Conservation (phyloP, 2,888 invertebrate genomes). For the Ormyrus labotus region DNA sequence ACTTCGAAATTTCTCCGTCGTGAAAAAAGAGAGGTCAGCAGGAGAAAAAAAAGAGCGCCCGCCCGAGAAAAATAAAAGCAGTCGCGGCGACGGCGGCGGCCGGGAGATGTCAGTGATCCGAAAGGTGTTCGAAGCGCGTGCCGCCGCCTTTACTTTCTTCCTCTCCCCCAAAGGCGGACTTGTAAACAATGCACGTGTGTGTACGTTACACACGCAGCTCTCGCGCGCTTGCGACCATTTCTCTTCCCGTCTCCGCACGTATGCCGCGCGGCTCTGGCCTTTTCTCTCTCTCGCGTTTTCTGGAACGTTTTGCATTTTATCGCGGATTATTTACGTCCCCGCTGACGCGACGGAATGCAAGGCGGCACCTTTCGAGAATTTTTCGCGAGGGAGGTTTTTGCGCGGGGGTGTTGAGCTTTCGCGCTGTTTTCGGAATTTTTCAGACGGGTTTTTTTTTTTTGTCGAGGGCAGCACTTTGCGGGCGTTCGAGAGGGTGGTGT, state of each 20-base stretch:
- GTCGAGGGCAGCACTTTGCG: no score
- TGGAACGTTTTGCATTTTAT: background rate
- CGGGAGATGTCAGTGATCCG: constrained; percentile 38
- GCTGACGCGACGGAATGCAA: no score
- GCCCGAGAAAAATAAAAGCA: constrained; percentile 35
- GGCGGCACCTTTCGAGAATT: no score
- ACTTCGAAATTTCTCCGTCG: constrained; percentile 37
- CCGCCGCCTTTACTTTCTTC: constrained; percentile 45
- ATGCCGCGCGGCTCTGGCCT: background rate
- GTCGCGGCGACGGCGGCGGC: background rate
- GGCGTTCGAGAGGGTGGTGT: no score
- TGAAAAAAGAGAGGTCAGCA: background rate
- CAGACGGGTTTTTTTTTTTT: no score
- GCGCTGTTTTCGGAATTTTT: no score
- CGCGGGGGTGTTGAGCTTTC: no score
- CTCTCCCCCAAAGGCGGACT: background rate
- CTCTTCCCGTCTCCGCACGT: background rate
- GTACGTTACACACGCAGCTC: background rate
- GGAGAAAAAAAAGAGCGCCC: background rate
- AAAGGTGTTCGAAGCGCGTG: constrained; percentile 21
- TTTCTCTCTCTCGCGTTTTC: constrained; percentile 5
- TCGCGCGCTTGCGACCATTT: background rate
- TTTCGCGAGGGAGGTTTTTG: no score
- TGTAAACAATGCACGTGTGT: constrained; percentile 40
- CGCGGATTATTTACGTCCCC: no score